Percentiles rank a stretch among this genome's conserved stretches.
Evolutionary conservation across 2,797 vertebrate species (phyloP).

Genomic region (Rhinichthys osculus): DNA sequence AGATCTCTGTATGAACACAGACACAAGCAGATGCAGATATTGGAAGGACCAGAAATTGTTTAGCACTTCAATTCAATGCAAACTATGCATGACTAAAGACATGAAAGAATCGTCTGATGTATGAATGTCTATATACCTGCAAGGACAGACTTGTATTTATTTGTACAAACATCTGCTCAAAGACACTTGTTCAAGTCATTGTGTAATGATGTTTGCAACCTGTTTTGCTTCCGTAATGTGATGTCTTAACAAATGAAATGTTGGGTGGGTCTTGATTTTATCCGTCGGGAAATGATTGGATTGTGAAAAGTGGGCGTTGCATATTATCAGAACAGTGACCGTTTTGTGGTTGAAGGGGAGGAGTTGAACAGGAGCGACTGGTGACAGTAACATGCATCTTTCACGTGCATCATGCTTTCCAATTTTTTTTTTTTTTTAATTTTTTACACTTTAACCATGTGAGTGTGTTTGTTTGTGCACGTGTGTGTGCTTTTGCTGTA

Average conservation of each 20-base stretch:
- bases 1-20: slow-evolving; percentile 41
- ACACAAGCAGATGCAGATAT: slow-evolving; percentile 20
- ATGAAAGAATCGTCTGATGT: slow-evolving; percentile 5
- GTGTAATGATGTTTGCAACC: not conserved
- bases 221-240: not conserved
- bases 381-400: not conserved
- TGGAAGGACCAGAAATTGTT: not conserved
- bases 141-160: not conserved
- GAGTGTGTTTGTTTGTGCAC: slow-evolving; percentile 10
- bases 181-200: slow-evolving; percentile 9
- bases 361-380: not conserved
- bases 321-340: not conserved
- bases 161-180: not conserved
- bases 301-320: not conserved
- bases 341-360: not conserved
- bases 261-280: not conserved
- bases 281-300: not conserved
- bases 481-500: slow-evolving; percentile 48
- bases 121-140: slow-evolving; percentile 2
- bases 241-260: not conserved
- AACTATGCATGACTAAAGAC: not conserved
- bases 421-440: not conserved
- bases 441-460: not conserved
- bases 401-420: not conserved
- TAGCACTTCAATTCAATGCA: not conserved